phyloP scores from a whole-genome alignment of 2,888 invertebrate species.

The Willowsia nigromaculata region DNA sequence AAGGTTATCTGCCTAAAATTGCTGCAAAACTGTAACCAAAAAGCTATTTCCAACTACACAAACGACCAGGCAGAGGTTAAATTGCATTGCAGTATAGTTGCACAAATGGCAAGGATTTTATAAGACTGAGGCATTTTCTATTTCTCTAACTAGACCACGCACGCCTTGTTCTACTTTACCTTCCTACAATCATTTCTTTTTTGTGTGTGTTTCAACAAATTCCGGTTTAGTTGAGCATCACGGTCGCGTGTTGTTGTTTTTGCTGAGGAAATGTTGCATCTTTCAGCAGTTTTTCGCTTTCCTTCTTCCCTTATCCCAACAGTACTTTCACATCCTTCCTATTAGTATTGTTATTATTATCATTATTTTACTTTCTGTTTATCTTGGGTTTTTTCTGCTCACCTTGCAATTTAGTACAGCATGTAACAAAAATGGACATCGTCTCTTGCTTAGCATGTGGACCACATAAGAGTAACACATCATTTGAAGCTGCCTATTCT shows the following conservation, averaged over 20 bases:
- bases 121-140: no score
- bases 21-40: no score
- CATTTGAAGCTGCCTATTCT: not conserved
- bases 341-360: not conserved
- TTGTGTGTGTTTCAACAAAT: not conserved
- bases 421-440: not conserved
- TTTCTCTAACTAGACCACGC: no score
- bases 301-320: not conserved
- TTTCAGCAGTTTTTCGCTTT: constrained; percentile 28
- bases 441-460: not conserved
- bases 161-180: no score
- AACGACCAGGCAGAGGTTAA: no score
- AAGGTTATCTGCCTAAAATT: not conserved
- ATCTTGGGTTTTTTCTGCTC: not conserved
- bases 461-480: not conserved
- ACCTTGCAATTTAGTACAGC: not conserved
- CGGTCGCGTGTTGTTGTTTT: constrained; percentile 38
- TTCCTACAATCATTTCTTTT: no score
- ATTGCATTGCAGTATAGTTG: no score
- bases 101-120: no score
- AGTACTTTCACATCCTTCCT: not conserved
- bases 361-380: not conserved
- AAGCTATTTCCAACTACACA: no score
- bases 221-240: not conserved
- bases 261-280: constrained; percentile 36